phyloP scores from a whole-genome alignment of 2,113 vertebrate genomes.

The Lanius collurio region DNA sequence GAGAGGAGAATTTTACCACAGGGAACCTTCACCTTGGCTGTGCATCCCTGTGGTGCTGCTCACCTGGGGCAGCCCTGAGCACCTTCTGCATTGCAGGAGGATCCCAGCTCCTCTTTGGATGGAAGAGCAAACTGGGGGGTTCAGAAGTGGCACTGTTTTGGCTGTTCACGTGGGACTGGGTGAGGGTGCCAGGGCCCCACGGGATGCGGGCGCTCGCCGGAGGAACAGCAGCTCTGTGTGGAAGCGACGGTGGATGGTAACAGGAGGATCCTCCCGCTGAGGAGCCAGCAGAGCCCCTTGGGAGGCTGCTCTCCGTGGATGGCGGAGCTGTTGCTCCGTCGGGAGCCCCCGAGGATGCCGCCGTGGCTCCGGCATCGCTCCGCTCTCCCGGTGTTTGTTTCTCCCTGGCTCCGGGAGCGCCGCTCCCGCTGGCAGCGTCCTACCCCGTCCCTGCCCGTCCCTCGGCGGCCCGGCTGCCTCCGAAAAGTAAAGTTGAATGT shows the following conservation, averaged over 20 bases:
- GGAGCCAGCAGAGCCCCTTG: neutral
- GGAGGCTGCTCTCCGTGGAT: neutral
- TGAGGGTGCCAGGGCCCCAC: accelerated
- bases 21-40: too few species aligned
- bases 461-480: neutral
- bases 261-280: neutral
- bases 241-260: accelerated
- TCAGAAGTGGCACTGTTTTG: accelerated
- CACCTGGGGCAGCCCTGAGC: too few species aligned
- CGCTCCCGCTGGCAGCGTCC: neutral
- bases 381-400: neutral
- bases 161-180: accelerated
- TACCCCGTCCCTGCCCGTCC: neutral
- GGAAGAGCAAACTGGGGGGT: neutral
- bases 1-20: too few species aligned
- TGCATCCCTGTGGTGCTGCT: too few species aligned
- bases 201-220: accelerated
- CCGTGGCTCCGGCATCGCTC: accelerated
- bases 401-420: neutral
- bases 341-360: neutral
- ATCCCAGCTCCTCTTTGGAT: neutral
- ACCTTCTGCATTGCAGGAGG: too few species aligned
- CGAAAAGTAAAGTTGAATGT: neutral
- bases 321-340: neutral
- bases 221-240: accelerated